Conservation (phyloP, 2,888 invertebrate genomes). For the Rhogogaster chlorosoma region DNA sequence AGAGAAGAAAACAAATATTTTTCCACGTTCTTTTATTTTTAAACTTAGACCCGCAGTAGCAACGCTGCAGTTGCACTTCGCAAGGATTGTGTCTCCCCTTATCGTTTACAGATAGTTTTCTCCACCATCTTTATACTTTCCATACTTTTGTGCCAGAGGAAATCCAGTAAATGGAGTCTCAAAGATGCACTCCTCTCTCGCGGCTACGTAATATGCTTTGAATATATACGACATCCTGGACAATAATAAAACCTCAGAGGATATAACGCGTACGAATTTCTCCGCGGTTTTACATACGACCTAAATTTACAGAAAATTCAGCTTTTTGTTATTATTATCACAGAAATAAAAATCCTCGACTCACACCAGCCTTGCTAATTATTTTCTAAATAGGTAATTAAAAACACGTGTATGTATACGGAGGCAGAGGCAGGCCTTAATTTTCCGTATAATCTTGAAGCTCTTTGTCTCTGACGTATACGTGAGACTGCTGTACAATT, state of each 20-base stretch:
- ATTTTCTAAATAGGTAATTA: neutral
- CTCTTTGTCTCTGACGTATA: neutral
- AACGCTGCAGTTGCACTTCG: constrained; percentile 18
- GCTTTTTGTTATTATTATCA: neutral
- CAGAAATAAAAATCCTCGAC: neutral
- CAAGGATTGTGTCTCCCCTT: constrained; percentile 42
- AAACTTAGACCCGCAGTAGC: neutral
- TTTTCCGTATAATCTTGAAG: neutral
- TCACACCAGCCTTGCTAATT: neutral
- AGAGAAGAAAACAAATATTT: neutral
- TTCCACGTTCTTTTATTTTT: neutral
- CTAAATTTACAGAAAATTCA: neutral
- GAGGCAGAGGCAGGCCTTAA: neutral
- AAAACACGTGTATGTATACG: neutral
- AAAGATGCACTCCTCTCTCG: constrained; percentile 36
- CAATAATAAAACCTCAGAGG: constrained; percentile 7
- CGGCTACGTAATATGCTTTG: constrained; percentile 26
- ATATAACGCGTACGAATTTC: neutral
- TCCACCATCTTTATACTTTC: constrained; percentile 16
- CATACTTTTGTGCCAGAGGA: constrained; percentile 13
- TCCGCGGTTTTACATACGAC: neutral
- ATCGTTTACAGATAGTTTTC: constrained; percentile 43
- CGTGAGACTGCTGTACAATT: neutral
- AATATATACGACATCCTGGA: neutral
- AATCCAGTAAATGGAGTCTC: constrained; percentile 29